phyloP scores from a whole-genome alignment of 1,140 invertebrate species.

The Drosophila athabasca region DNA sequence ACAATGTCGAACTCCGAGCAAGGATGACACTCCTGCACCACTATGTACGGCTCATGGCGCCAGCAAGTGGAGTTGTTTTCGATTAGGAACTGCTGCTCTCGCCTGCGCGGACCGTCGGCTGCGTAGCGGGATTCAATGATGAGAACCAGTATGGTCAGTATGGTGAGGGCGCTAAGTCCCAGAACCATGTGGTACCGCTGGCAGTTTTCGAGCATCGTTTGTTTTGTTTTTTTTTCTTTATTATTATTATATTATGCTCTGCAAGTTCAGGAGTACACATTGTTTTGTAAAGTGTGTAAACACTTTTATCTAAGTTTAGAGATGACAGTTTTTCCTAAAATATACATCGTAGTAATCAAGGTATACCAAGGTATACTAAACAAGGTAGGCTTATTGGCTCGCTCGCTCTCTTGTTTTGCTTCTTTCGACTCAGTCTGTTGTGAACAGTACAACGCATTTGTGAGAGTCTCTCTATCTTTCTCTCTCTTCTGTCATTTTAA shows the following conservation, averaged over 20 bases:
- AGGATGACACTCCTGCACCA: conserved; percentile 90
- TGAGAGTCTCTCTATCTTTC: too few relatives aligned
- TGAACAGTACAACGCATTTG: too few relatives aligned
- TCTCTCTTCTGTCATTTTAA: too few relatives aligned
- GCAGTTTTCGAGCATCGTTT: conserved; percentile 87
- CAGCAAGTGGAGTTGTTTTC: conserved; percentile 91
- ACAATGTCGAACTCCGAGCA: conserved; percentile 91
- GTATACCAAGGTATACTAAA: too few relatives aligned
- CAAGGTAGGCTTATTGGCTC: too few relatives aligned
- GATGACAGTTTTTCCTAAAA: not conserved
- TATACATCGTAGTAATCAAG: too few relatives aligned
- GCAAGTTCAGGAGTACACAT: too few relatives aligned
- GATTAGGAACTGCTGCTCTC: conserved; percentile 85
- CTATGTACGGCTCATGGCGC: conserved; percentile 87
- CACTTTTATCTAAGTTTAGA: not conserved
- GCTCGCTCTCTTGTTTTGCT: too few relatives aligned
- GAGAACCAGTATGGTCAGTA: conserved; percentile 90
- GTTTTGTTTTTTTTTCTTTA: conserved; percentile 29
- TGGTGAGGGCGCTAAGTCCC: conserved; percentile 86
- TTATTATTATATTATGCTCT: too few relatives aligned
- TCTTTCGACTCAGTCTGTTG: too few relatives aligned
- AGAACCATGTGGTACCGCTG: conserved; percentile 88
- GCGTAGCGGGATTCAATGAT: conserved; percentile 89
- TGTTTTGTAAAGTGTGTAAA: too few relatives aligned
- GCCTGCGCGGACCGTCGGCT: conserved; percentile 65